Evolutionary conservation across 2,888 invertebrate species (phyloP).

Genomic region (Trilocha varians): DNA sequence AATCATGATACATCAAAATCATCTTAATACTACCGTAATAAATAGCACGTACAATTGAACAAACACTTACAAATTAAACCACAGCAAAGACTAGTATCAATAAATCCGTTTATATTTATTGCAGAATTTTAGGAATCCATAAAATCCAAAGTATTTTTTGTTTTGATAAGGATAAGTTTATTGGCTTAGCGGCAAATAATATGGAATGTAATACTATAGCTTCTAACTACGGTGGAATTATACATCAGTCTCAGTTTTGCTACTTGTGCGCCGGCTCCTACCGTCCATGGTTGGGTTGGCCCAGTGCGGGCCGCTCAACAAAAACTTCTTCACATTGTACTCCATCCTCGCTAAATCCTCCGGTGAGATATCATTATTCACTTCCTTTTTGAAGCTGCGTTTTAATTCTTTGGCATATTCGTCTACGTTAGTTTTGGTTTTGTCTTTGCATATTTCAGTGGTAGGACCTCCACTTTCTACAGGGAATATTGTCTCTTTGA

Average conservation of each 20-base stretch:
- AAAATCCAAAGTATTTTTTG: not conserved
- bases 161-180: too few relatives aligned
- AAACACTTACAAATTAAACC: conserved; percentile 13
- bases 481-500: conserved; percentile 61
- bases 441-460: conserved; percentile 48
- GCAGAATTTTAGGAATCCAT: conserved; percentile 19
- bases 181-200: not conserved
- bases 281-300: conserved; percentile 35
- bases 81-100: conserved; percentile 27
- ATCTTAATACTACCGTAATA: not conserved
- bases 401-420: conserved; percentile 38
- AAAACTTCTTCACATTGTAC: conserved; percentile 83
- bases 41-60: not conserved
- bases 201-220: conserved; percentile 26
- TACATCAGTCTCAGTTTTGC: conserved; percentile 73
- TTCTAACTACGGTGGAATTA: conserved; percentile 45
- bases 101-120: conserved; percentile 18
- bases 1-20: not conserved
- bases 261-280: conserved; percentile 63
- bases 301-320: conserved; percentile 74
- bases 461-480: conserved; percentile 54
- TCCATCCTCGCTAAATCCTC: conserved; percentile 82
- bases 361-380: conserved; percentile 55
- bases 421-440: conserved; percentile 26
- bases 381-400: conserved; percentile 40